Evolutionary conservation across 2,113 vertebrate species (phyloP).

Genomic region (Manacus vitellinus): DNA sequence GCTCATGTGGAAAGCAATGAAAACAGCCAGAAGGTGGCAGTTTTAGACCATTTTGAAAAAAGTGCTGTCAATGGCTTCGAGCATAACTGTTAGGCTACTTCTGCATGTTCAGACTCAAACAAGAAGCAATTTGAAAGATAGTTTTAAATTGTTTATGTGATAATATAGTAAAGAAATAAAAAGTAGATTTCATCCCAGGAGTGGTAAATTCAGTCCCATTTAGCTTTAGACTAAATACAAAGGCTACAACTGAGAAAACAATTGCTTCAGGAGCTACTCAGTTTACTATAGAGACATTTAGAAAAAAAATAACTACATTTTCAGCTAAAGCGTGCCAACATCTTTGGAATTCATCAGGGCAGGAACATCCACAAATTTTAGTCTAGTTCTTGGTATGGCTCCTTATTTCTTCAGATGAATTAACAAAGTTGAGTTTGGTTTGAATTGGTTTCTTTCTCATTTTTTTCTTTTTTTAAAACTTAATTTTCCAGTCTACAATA

Average conservation of each 20-base stretch:
- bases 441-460: too few relatives aligned
- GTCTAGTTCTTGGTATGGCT: not conserved
- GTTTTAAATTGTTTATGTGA: conserved; percentile 68
- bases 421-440: not conserved
- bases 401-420: not conserved
- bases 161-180: conserved; percentile 65
- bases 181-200: conserved; percentile 54
- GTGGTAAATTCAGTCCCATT: conserved; percentile 64
- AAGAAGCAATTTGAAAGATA: conserved; percentile 18
- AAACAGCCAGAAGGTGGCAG: conserved; percentile 78
- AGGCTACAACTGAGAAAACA: conserved; percentile 40
- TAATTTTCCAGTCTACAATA: not conserved
- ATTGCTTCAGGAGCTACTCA: conserved; percentile 23
- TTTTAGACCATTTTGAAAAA: conserved; percentile 59
- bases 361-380: not conserved
- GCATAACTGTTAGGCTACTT: not conserved
- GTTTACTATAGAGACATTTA: conserved; percentile 46
- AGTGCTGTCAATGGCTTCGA: not conserved
- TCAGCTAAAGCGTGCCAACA: conserved; percentile 14
- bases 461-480: not conserved
- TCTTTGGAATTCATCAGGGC: not conserved
- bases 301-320: conserved; percentile 24
- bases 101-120: conserved; percentile 9
- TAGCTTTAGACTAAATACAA: conserved; percentile 60
- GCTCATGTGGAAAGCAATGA: not conserved